These are phyloP conservation scores for Myioborus melanocephalus DNA, from an alignment of 2,797 vertebrate species.

Conservation along the genomic window DNA sequence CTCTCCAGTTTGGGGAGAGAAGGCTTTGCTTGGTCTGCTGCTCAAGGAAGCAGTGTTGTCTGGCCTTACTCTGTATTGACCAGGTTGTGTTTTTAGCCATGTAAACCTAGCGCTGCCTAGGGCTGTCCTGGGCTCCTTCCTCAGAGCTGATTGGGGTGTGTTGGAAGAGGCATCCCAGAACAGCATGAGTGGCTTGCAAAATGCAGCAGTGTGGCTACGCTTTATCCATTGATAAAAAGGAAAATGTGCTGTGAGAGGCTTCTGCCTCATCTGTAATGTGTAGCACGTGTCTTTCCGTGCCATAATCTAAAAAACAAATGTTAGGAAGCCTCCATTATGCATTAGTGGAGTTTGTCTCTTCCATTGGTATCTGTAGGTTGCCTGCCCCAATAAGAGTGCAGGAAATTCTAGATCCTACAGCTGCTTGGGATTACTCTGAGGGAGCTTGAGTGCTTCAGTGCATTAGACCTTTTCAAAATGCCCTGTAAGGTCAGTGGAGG, in stretches of 20 bases:
- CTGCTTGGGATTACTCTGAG: background rate
- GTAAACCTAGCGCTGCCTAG: background rate
- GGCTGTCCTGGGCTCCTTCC: background rate
- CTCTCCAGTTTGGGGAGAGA: background rate
- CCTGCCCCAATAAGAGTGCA: background rate
- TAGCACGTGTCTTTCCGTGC: background rate
- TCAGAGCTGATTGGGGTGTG: background rate
- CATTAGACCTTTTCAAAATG: background rate
- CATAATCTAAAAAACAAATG: background rate
- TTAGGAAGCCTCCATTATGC: background rate
- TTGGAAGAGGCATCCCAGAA: background rate
- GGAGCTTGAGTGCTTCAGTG: background rate
- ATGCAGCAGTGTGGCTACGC: background rate
- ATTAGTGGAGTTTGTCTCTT: background rate
- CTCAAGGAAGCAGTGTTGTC: background rate
- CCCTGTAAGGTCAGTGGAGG: background rate
- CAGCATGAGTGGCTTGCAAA: background rate
- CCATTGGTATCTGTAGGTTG: background rate
- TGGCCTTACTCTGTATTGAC: background rate
- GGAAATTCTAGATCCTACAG: background rate
- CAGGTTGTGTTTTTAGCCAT: background rate
- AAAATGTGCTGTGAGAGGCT: background rate
- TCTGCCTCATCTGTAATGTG: background rate
- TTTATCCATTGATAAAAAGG: background rate
- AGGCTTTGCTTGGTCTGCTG: background rate